phyloP scores from a whole-genome alignment of 2,888 invertebrate genomes.

The Apotomis capreana region DNA sequence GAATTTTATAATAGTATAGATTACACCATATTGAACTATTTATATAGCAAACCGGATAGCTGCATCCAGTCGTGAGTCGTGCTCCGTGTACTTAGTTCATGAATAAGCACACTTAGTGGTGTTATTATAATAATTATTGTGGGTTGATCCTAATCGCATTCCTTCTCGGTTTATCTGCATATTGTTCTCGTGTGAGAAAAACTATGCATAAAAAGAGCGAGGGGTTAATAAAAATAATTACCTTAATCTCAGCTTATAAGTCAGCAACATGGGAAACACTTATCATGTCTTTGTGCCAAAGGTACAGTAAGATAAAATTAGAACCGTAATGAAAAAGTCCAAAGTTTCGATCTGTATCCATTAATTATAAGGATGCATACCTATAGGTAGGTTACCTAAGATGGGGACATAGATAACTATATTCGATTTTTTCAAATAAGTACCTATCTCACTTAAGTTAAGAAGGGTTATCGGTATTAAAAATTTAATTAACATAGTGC shows the following conservation, averaged over 20 bases:
- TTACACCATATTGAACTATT: neutral
- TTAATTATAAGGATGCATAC: too few relatives aligned
- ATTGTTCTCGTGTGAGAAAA: constrained; percentile 22
- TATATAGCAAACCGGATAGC: constrained; percentile 7
- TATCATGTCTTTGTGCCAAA: too few relatives aligned
- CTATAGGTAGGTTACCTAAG: too few relatives aligned
- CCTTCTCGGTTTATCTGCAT: constrained; percentile 25
- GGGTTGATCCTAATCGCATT: constrained; percentile 29
- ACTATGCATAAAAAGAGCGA: constrained; percentile 8
- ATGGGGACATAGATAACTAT: too few relatives aligned
- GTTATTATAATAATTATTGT: constrained; percentile 36
- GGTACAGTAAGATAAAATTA: too few relatives aligned
- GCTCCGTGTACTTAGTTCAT: constrained; percentile 9
- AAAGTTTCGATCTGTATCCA: too few relatives aligned
- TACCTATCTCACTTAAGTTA: too few relatives aligned
- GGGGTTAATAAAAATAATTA: neutral
- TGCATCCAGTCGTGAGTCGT: constrained; percentile 37
- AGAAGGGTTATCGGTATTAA: too few relatives aligned
- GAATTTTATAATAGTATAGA: neutral
- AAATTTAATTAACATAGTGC: too few relatives aligned
- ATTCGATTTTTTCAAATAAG: too few relatives aligned
- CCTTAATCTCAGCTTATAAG: neutral
- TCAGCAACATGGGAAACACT: too few relatives aligned
- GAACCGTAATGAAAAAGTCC: too few relatives aligned
- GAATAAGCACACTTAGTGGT: constrained; percentile 21